Conservation (phyloP, 2,888 invertebrate genomes). For the Nomada goodeniana region DNA sequence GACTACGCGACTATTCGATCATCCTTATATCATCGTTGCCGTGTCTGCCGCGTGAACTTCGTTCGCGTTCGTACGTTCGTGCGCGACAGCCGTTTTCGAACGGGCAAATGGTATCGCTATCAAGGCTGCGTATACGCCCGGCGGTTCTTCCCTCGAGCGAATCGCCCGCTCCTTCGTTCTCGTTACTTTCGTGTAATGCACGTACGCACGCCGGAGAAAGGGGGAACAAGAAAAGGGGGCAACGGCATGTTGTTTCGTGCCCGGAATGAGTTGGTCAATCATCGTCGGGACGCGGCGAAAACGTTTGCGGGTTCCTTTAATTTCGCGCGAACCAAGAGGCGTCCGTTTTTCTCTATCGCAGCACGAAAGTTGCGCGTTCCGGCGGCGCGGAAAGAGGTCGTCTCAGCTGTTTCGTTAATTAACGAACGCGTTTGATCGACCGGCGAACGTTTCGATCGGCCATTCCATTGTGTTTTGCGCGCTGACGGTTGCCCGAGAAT, state of each 20-base stretch:
- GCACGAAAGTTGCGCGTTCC: not conserved
- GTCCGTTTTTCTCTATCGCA: not conserved
- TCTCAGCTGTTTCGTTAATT: not conserved
- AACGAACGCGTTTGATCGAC: not conserved
- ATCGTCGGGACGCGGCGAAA: conserved; percentile 1
- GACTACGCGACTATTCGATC: not conserved
- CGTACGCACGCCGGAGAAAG: not conserved
- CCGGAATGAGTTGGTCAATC: conserved; percentile 15
- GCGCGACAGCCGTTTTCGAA: not conserved
- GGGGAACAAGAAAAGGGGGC: not conserved
- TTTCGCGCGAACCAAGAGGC: not conserved
- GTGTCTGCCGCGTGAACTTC: not conserved
- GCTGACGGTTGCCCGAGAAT: too few species aligned
- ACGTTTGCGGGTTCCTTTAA: not conserved
- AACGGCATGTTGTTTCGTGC: not conserved
- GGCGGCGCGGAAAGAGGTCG: not conserved
- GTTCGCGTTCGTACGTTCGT: not conserved
- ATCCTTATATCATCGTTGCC: not conserved
- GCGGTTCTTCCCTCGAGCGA: not conserved
- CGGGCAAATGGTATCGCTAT: too few species aligned
- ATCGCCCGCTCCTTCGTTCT: conserved; percentile 11
- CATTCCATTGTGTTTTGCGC: not conserved
- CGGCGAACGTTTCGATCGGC: too few species aligned
- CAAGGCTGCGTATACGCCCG: not conserved
- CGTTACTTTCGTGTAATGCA: not conserved